Evolutionary conservation across 1,140 invertebrate species (phyloP).

Genomic region (Meloidogyne exigua): DNA sequence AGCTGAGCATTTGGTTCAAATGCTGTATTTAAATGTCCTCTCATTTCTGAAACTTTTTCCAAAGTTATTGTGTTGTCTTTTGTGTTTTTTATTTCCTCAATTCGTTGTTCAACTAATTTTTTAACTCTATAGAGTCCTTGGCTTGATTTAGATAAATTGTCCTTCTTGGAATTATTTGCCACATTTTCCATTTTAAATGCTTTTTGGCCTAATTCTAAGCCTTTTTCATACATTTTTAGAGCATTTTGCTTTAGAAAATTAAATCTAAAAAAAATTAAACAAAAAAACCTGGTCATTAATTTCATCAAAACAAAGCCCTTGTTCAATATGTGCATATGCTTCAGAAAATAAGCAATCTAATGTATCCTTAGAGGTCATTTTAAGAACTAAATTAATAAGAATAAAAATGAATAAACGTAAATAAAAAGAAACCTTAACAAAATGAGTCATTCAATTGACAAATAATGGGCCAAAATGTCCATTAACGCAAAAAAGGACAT

Average conservation of each 20-base stretch:
- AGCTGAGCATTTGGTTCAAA: slow-evolving; percentile 42
- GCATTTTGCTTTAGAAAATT: slow-evolving; percentile 10
- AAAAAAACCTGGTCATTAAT: slow-evolving; percentile 25
- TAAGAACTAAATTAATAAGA: too few species aligned
- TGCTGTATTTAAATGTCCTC: slow-evolving; percentile 7
- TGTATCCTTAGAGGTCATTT: not conserved
- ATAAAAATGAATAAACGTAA: too few species aligned
- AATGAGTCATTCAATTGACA: too few species aligned
- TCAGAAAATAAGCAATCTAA: slow-evolving; percentile 30
- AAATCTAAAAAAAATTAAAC: not conserved
- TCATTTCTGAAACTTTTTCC: not conserved
- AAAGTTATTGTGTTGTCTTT: not conserved
- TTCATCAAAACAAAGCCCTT: slow-evolving; percentile 34
- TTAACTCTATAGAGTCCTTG: not conserved
- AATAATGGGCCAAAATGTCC: too few species aligned
- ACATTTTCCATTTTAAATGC: slow-evolving; percentile 11
- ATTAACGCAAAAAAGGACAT: too few species aligned
- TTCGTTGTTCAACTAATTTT: slow-evolving; percentile 7
- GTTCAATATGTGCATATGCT: slow-evolving; percentile 32
- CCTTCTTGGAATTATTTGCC: not conserved
- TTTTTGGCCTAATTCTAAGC: slow-evolving; percentile 20
- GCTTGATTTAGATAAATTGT: not conserved
- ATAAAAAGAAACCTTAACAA: too few species aligned
- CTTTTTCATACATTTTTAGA: slow-evolving; percentile 28
- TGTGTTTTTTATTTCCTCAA: slow-evolving; percentile 5